Percentiles rank a stretch among this genome's conserved stretches.
These are phyloP conservation scores for Heliconius erato DNA, from an alignment of 2,888 invertebrate genomes.

Conservation along the genomic window DNA sequence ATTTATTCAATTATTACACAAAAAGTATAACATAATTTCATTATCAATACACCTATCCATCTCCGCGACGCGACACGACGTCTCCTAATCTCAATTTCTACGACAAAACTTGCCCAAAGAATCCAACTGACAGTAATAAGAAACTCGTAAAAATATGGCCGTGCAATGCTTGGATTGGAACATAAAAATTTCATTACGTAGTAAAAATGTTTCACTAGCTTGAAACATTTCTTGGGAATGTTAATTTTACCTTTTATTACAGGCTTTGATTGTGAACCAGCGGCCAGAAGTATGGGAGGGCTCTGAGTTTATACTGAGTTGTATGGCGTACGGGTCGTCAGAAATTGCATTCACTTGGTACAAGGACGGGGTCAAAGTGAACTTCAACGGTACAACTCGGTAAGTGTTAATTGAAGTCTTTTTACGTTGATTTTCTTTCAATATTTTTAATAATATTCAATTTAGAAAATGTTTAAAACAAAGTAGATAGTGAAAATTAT, in stretches of 20 bases:
- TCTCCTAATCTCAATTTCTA: constrained; percentile 12
- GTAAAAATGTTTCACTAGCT: constrained; percentile 49
- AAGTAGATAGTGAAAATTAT: background rate
- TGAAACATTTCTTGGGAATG: constrained; percentile 44
- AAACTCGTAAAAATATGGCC: constrained; percentile 47
- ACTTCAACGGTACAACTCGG: constrained; percentile 91
- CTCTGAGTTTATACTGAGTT: constrained; percentile 91
- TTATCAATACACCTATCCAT: too few species aligned
- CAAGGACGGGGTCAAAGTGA: constrained; percentile 91
- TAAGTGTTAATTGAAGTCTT: constrained; percentile 57
- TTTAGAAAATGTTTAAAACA: background rate
- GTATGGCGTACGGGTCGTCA: constrained; percentile 91
- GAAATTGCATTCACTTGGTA: constrained; percentile 92
- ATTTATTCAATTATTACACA: too few species aligned
- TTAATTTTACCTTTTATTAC: constrained; percentile 51
- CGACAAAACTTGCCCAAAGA: constrained; percentile 30
- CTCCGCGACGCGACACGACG: background rate
- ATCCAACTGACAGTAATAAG: constrained; percentile 37
- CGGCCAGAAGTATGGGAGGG: constrained; percentile 88
- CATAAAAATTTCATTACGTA: constrained; percentile 47
- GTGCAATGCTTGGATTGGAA: constrained; percentile 39
- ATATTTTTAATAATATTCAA: background rate
- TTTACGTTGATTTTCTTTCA: background rate
- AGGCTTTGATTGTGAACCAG: constrained; percentile 77
- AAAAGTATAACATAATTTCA: too few species aligned